Evolutionary conservation across 2,888 invertebrate species (phyloP).

Genomic region (Coelinius sp.): DNA sequence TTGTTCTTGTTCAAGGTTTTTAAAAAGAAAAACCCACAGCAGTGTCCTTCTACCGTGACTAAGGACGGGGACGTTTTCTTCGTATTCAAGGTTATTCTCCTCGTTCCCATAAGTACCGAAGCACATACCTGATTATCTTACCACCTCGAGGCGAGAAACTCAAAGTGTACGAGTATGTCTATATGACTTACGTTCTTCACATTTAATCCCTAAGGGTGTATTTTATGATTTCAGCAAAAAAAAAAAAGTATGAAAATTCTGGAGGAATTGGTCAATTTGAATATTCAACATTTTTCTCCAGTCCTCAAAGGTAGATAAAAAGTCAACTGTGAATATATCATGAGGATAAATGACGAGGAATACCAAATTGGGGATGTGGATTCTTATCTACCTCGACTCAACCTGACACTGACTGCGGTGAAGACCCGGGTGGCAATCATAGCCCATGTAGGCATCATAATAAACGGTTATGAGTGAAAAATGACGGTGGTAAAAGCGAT

Average conservation of each 20-base stretch:
- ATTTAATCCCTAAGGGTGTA: neutral
- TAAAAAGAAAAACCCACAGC: neutral
- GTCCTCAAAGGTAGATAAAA: neutral
- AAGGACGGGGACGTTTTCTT: constrained; percentile 25
- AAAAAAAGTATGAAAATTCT: neutral
- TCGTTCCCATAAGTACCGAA: constrained; percentile 2
- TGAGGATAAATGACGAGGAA: constrained; percentile 19
- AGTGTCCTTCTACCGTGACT: constrained; percentile 11
- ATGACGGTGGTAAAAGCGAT: constrained; percentile 28
- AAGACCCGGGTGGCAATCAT: neutral
- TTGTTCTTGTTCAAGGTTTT: constrained; percentile 19
- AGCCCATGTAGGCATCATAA: neutral
- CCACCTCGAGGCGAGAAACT: constrained; percentile 34
- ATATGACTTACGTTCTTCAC: neutral
- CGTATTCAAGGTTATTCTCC: constrained; percentile 36
- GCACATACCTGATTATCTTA: constrained; percentile 24
- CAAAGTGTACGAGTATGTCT: neutral
- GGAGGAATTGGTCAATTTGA: constrained; percentile 37
- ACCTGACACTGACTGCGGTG: constrained; percentile 23
- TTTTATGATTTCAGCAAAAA: constrained; percentile 7
- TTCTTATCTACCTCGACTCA: constrained; percentile 25
- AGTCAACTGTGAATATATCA: constrained; percentile 13
- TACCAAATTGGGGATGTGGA: constrained; percentile 5
- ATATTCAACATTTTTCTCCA: neutral
- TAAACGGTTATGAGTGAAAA: neutral